Base-by-base conservation (phyloP, 2,113 vertebrate genomes). In the Mionectes macconnelli region DNA sequence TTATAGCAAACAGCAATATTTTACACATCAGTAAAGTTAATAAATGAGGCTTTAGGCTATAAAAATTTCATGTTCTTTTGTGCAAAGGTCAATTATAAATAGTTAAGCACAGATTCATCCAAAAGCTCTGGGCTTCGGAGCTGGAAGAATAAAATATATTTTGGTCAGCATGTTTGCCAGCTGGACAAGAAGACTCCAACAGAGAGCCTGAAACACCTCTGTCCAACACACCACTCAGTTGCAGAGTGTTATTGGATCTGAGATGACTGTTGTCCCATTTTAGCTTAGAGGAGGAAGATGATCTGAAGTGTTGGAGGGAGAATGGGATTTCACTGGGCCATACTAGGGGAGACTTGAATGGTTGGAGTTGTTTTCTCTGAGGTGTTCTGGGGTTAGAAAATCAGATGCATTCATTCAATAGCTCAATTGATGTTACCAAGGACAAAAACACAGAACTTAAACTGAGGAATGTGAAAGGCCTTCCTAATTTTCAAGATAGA, bases 1-100 rank as follows among this genome's bases (percentile, higher is more conserved):
- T 98, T 98, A 97, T 97, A 96, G 98, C 98, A 98, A 98, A 98
- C 97, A 98, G 98, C 98, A 98, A 98, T 98, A 98, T 98, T 98
- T 98, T 98, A 98, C 98, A 98, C 98, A 98, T 97, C 98, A 98
- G 97, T 98, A 98, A 98, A 98, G 98, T 98, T 98, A 98, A 98
- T 98, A 98, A 98, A 98, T 98, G 98, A 98, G 98, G 98, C 97
- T 98, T 97, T 98, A 96, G 96, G 97, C 97, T 98, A 98, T 98
- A 98, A 98, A 98, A 98, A 97, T 98, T 98, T 98, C 98, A 98
- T 97, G 98, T 98, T 98, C 97, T 94, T 98, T 97, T 98, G 97
- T 98, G 97, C 98, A 98, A 98, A 98, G 98, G 98, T 98, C 98
- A 98, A 98, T 98, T 98, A 98, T 98, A 98, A 98, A 98, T 98